phyloP scores from a whole-genome alignment of 2,113 vertebrate genomes.

The Amblyornis subalaris region DNA sequence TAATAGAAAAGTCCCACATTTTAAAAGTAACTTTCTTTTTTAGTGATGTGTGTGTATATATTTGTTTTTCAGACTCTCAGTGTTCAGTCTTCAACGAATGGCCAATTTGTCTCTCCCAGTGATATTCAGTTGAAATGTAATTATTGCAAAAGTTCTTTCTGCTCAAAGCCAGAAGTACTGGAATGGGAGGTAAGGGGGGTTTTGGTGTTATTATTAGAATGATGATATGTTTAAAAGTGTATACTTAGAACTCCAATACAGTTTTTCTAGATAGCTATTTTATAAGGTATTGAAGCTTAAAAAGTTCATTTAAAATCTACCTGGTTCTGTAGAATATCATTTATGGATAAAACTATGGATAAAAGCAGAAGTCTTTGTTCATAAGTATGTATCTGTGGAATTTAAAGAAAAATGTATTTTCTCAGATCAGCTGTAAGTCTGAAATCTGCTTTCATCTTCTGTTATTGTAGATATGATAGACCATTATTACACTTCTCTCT shows the following conservation, averaged over 20 bases:
- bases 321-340: neutral
- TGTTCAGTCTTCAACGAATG: slow-evolving; percentile 86
- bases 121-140: slow-evolving; percentile 92
- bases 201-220: neutral
- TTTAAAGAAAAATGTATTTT: neutral
- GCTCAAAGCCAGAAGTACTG: slow-evolving; percentile 90
- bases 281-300: neutral
- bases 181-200: slow-evolving; percentile 90
- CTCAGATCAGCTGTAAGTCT: neutral
- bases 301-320: neutral
- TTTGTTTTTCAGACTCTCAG: slow-evolving; percentile 82
- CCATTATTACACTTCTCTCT: neutral
- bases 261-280: neutral
- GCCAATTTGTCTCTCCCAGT: slow-evolving; percentile 80
- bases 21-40: neutral
- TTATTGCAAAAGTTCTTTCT: slow-evolving; percentile 93
- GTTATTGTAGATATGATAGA: neutral
- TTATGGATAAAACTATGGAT: neutral
- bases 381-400: neutral
- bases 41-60: neutral
- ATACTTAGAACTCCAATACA: neutral
- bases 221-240: neutral
- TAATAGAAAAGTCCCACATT: neutral
- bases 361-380: neutral
- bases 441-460: neutral